These are phyloP conservation scores for Geophilus truncorum DNA, from an alignment of 2,888 invertebrate species.

Conservation along the genomic window DNA sequence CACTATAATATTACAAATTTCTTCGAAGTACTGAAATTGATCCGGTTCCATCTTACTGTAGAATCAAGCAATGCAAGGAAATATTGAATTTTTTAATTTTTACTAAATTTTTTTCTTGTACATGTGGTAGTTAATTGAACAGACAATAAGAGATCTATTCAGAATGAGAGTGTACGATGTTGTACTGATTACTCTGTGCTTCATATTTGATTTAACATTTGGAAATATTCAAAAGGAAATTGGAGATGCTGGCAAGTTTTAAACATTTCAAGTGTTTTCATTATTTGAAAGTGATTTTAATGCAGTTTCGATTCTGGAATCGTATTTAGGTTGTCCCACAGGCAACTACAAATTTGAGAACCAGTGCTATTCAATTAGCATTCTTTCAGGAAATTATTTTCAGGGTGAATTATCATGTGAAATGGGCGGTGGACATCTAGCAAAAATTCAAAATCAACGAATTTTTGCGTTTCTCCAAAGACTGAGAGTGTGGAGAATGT, in stretches of 20 bases:
- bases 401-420: slow-evolving; percentile 35
- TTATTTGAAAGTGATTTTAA: neutral
- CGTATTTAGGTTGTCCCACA: slow-evolving; percentile 34
- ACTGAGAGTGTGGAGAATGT: neutral
- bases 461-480: neutral
- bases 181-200: too few relatives aligned
- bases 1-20: too few relatives aligned
- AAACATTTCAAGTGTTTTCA: neutral
- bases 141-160: too few relatives aligned
- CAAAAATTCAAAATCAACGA: neutral
- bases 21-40: too few relatives aligned
- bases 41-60: too few relatives aligned
- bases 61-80: too few relatives aligned
- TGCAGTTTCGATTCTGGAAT: neutral
- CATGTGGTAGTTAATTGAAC: too few relatives aligned
- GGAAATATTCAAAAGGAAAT: neutral
- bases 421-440: slow-evolving; percentile 33
- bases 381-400: slow-evolving; percentile 29
- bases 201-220: too few relatives aligned
- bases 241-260: neutral
- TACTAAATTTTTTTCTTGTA: too few relatives aligned
- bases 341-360: slow-evolving; percentile 31
- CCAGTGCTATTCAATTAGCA: slow-evolving; percentile 29
- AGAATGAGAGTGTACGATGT: too few relatives aligned
- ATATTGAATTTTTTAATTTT: too few relatives aligned